Evolutionary conservation across 2,888 invertebrate species (phyloP).

Genomic region (Rugalucina vietnamica): DNA sequence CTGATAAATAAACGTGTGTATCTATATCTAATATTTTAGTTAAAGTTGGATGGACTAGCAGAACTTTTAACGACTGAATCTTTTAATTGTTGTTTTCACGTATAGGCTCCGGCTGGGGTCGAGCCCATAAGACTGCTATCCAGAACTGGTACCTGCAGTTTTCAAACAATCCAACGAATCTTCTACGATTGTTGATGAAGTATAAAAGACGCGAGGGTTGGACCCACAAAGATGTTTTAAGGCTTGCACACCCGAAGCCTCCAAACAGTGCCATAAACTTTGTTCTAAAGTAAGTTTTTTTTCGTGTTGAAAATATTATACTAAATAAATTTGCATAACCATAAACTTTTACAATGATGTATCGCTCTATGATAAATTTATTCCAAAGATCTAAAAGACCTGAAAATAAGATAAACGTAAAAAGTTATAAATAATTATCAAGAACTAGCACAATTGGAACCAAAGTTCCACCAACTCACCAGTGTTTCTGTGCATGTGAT

Average conservation of each 20-base stretch:
- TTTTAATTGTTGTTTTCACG: neutral
- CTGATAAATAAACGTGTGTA: neutral
- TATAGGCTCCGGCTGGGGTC: conserved; percentile 66
- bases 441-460: too few species aligned
- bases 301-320: too few species aligned
- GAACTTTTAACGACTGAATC: too few species aligned
- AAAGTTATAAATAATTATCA: too few species aligned
- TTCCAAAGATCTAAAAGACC: too few species aligned
- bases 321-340: too few species aligned
- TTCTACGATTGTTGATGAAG: conserved; percentile 88
- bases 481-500: too few species aligned
- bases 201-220: conserved; percentile 88
- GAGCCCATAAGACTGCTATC: conserved; percentile 63
- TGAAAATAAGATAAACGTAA: too few species aligned
- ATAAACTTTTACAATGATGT: too few species aligned
- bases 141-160: conserved; percentile 62
- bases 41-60: neutral
- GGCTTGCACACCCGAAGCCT: conserved; percentile 70
- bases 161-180: conserved; percentile 85
- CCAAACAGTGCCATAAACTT: conserved; percentile 31
- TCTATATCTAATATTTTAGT: neutral
- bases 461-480: too few species aligned
- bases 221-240: conserved; percentile 90
- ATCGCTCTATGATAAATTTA: too few species aligned
- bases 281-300: conserved; percentile 45